phyloP scores from a whole-genome alignment of 2,797 vertebrate species.

The Phyllotis vaccarum region DNA sequence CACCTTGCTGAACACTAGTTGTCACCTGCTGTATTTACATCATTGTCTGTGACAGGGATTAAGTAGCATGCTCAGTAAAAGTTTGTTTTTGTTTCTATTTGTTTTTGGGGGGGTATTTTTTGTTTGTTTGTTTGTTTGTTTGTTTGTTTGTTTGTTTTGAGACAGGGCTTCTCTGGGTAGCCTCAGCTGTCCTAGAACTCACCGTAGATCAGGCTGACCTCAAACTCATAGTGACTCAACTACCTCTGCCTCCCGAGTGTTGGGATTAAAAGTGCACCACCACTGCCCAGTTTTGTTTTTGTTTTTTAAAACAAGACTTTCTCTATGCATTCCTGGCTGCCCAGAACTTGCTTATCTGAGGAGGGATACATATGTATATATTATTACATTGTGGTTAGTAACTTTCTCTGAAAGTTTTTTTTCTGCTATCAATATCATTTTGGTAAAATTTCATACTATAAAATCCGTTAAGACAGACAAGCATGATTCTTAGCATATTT shows the following conservation, averaged over 20 bases:
- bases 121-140: no score
- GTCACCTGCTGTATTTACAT: no score
- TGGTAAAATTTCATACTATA: not conserved
- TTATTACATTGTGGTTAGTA: conserved; percentile 27
- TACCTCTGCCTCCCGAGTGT: not conserved
- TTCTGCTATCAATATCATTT: not conserved
- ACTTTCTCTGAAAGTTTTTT: conserved; percentile 7
- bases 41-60: no score
- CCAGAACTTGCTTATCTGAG: not conserved
- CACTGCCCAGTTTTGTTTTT: not conserved
- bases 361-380: not conserved
- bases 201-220: not conserved
- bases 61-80: not conserved
- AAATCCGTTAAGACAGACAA: not conserved
- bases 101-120: no score
- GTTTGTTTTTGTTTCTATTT: not conserved
- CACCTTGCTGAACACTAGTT: no score
- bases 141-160: no score
- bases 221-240: not conserved
- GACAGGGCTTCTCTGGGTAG: not conserved
- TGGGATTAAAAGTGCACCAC: not conserved
- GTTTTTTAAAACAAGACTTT: no score
- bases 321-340: no score
- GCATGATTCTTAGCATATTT: conserved; percentile 26
- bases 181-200: not conserved